Percentiles rank a stretch among this genome's conserved stretches.
Evolutionary conservation across 2,113 vertebrate species (phyloP).

Genomic region (Callionymus lyra): DNA sequence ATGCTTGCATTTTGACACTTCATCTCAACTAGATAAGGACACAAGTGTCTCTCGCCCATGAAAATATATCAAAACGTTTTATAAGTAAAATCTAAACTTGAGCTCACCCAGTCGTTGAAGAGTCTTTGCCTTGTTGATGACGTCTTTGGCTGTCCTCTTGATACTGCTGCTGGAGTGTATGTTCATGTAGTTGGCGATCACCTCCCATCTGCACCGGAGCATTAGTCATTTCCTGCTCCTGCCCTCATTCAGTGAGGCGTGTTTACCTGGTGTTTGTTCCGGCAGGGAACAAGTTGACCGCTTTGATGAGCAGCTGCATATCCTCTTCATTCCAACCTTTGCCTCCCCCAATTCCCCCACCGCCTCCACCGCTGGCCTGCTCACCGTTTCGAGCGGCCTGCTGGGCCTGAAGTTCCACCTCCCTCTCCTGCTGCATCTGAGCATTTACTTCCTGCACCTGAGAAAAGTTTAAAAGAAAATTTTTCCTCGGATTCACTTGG

Average conservation of each 20-base stretch:
- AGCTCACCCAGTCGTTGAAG: constrained; percentile 93
- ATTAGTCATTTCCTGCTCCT: neutral
- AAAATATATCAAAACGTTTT: no score
- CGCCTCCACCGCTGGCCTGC: constrained; percentile 72
- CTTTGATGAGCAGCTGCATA: constrained; percentile 93
- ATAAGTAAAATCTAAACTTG: neutral
- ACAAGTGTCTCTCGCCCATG: no score
- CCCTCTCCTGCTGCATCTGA: constrained; percentile 82
- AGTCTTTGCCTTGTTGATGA: constrained; percentile 96
- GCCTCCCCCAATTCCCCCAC: constrained; percentile 68
- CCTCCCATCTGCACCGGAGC: constrained; percentile 80
- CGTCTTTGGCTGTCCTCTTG: constrained; percentile 91
- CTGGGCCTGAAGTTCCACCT: constrained; percentile 83
- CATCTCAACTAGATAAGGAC: no score
- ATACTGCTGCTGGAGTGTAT: constrained; percentile 84
- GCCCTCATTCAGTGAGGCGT: neutral
- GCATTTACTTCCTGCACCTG: constrained; percentile 91
- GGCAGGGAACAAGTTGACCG: constrained; percentile 96
- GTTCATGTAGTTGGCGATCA: constrained; percentile 98
- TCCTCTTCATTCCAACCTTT: constrained; percentile 95
- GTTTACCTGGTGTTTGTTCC: constrained; percentile 91
- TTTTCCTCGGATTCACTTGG: no score
- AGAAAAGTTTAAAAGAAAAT: no score
- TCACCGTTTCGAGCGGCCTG: constrained; percentile 79
- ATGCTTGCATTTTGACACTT: no score